Conservation (phyloP, 2,797 vertebrate species). For the Crax fasciolata region DNA sequence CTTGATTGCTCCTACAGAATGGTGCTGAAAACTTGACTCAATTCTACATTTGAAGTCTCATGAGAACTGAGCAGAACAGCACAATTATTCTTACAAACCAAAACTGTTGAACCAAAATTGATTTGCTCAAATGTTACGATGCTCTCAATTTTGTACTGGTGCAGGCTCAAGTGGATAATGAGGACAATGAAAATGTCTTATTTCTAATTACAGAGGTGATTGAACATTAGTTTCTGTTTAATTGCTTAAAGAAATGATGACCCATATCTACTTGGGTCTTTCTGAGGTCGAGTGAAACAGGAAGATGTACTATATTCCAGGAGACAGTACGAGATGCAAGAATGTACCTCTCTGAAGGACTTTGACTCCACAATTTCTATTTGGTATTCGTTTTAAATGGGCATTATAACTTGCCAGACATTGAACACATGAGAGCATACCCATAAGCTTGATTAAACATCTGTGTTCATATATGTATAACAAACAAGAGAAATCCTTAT, state of each 20-base stretch:
- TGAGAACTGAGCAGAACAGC: neutral
- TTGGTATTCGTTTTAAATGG: conserved; percentile 52
- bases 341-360: conserved; percentile 8
- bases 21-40: neutral
- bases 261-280: neutral
- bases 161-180: conserved; percentile 14
- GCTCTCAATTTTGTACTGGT: neutral
- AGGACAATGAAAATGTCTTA: neutral
- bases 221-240: neutral
- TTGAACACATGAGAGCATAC: neutral
- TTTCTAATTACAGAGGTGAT: neutral
- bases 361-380: conserved; percentile 39
- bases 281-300: conserved; percentile 29
- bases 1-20: neutral
- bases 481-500: conserved; percentile 34
- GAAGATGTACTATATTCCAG: neutral
- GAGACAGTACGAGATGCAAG: conserved; percentile 35
- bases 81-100: neutral
- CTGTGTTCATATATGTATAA: conserved; percentile 37
- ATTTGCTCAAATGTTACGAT: conserved; percentile 6
- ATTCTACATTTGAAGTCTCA: neutral
- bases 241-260: conserved; percentile 2
- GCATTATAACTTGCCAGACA: conserved; percentile 32
- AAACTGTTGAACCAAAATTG: conserved; percentile 8
- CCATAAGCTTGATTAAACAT: conserved; percentile 36